Conservation (phyloP, 64 coral and sea anemone genomes). For the Orbicella faveolata region DNA sequence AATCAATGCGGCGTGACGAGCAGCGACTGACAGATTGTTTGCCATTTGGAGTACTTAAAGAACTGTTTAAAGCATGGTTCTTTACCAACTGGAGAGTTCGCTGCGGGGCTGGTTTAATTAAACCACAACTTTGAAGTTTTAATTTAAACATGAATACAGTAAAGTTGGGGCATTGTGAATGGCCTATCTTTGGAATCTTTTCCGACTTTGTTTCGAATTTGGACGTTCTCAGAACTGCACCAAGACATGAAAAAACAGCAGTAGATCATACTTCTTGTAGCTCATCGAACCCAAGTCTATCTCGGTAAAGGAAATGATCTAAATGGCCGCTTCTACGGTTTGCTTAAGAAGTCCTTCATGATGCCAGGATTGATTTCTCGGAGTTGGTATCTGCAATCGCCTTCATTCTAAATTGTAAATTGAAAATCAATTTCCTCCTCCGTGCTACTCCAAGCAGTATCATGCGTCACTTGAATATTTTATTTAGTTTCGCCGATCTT, state of each 20-base stretch:
- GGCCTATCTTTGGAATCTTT: background rate
- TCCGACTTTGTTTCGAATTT: background rate
- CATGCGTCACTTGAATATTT: background rate
- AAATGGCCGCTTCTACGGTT: too few species aligned
- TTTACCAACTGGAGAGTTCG: background rate
- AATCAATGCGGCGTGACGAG: too few species aligned
- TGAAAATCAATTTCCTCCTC: background rate
- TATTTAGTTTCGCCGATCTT: background rate
- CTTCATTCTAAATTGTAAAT: background rate
- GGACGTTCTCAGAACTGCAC: too few species aligned
- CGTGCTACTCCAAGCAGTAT: too few species aligned
- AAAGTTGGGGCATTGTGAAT: background rate
- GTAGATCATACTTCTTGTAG: too few species aligned
- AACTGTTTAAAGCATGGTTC: background rate
- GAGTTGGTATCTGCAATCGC: too few species aligned
- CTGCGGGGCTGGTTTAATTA: constrained; percentile 10
- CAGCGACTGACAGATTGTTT: background rate
- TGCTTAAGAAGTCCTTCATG: too few species aligned
- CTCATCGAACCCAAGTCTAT: too few species aligned
- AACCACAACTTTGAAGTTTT: background rate
- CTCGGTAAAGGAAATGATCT: too few species aligned
- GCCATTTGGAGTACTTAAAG: background rate
- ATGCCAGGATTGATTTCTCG: too few species aligned
- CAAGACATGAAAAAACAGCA: too few species aligned
- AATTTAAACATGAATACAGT: constrained; percentile 7